Percentiles rank a stretch among this genome's conserved stretches.
Conservation (phyloP, 2,888 invertebrate species). For the Ypsolopha scabrella region DNA sequence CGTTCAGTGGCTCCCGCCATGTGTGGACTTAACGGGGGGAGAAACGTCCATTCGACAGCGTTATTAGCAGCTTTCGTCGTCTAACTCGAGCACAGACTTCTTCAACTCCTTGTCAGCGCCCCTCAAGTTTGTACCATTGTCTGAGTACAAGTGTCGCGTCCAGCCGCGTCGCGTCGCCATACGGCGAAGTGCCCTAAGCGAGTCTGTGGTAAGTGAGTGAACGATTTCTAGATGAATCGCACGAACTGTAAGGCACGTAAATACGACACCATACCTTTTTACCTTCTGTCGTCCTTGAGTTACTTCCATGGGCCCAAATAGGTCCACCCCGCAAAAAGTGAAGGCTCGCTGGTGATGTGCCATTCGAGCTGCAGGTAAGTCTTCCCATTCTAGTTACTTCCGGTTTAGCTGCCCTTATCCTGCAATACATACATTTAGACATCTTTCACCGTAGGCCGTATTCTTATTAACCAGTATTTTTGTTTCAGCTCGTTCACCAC, state of each 20-base stretch:
- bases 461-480: conserved; percentile 5
- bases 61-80: too few species aligned
- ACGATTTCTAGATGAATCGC: too few species aligned
- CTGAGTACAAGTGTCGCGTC: too few species aligned
- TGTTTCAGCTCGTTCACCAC: conserved; percentile 10
- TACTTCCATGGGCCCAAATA: conserved; percentile 5
- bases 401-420: conserved; percentile 3
- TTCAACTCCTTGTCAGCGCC: too few species aligned
- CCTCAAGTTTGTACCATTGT: too few species aligned
- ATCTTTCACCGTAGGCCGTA: conserved; percentile 5
- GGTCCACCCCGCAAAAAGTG: conserved; percentile 1
- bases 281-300: conserved; percentile 4
- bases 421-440: neutral
- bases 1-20: too few species aligned
- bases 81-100: too few species aligned
- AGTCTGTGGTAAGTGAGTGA: too few species aligned
- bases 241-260: conserved; percentile 7
- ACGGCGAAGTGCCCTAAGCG: too few species aligned
- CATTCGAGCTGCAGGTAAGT: conserved; percentile 6
- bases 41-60: too few species aligned
- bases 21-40: too few species aligned
- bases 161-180: too few species aligned
- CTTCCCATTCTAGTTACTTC: conserved; percentile 5
- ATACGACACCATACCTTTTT: conserved; percentile 5
- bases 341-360: conserved; percentile 6